These are phyloP conservation scores for Boloria euphrosyne DNA, from an alignment of 2,888 invertebrate species.

Conservation along the genomic window DNA sequence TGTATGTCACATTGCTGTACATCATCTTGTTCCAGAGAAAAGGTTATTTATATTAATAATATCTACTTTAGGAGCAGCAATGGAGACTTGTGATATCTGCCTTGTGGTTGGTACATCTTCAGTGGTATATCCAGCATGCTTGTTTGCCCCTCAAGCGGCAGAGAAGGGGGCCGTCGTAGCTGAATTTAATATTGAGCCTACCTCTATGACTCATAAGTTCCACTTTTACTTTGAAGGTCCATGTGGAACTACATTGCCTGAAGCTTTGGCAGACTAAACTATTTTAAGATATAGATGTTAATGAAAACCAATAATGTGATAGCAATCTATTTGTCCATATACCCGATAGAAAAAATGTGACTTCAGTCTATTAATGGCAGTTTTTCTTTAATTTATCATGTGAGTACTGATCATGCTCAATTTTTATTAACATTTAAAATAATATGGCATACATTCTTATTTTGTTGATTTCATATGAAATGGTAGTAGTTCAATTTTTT, in stretches of 20 bases:
- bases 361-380: no score
- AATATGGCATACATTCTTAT: no score
- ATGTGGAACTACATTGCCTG: conserved; percentile 68
- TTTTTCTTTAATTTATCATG: no score
- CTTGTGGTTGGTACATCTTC: conserved; percentile 93
- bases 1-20: no score
- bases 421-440: no score
- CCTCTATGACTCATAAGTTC: conserved; percentile 68
- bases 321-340: no score
- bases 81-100: conserved; percentile 88
- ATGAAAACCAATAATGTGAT: not conserved
- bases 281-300: not conserved
- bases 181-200: conserved; percentile 77
- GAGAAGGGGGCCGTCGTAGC: conserved; percentile 82
- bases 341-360: no score
- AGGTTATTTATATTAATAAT: no score
- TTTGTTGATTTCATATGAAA: no score
- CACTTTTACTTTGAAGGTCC: conserved; percentile 75
- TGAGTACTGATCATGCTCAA: no score
- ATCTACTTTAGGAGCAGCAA: conserved; percentile 80
- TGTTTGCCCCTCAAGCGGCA: conserved; percentile 91
- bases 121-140: conserved; percentile 93
- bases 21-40: no score
- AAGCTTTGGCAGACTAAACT: conserved; percentile 57
- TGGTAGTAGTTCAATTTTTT: no score